A percentile compares a stretch with the other conserved stretches of the same genome.
Evolutionary conservation across 2,888 invertebrate species (phyloP).

Genomic region (Gymnosoma rotundatum): DNA sequence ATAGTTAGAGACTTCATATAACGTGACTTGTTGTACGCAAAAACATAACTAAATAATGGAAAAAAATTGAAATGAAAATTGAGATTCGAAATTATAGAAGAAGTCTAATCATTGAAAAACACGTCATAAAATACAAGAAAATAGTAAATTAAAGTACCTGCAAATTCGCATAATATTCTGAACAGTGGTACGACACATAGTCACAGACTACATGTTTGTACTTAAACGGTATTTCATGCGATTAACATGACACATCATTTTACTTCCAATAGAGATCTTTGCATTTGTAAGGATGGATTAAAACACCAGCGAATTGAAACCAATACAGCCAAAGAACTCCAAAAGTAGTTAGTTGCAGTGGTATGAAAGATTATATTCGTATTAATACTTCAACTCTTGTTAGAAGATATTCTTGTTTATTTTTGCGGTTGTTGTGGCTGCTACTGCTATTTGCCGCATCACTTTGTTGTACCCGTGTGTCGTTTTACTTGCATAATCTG

Average conservation of each 20-base stretch:
- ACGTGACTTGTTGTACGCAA: constrained; percentile 61
- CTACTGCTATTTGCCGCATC: constrained; percentile 23
- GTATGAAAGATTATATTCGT: constrained; percentile 21
- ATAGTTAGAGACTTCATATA: constrained; percentile 35
- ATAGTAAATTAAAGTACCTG: constrained; percentile 35
- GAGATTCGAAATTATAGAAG: not conserved
- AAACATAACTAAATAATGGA: constrained; percentile 12
- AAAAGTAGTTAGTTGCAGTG: not conserved
- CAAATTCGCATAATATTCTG: not conserved
- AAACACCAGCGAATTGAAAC: constrained; percentile 24
- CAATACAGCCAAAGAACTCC: constrained; percentile 18
- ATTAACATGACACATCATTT: constrained; percentile 68
- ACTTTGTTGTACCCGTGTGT: constrained; percentile 35
- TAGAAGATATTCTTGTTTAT: constrained; percentile 27
- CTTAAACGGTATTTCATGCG: constrained; percentile 65
- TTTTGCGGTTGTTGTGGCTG: constrained; percentile 27
- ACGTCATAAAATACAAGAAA: constrained; percentile 31
- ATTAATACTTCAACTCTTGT: constrained; percentile 28
- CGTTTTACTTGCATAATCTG: constrained; percentile 44
- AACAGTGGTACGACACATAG: constrained; percentile 2
- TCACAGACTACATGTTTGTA: constrained; percentile 17
- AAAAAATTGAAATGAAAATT: constrained; percentile 14
- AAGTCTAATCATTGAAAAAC: constrained; percentile 45
- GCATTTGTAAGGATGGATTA: constrained; percentile 21
- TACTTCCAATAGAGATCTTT: constrained; percentile 63